A percentile compares a stretch with the other conserved stretches of the same genome.
These are phyloP conservation scores for Sarcophaga bullata DNA, from an alignment of 1,140 invertebrate species.

Conservation along the genomic window DNA sequence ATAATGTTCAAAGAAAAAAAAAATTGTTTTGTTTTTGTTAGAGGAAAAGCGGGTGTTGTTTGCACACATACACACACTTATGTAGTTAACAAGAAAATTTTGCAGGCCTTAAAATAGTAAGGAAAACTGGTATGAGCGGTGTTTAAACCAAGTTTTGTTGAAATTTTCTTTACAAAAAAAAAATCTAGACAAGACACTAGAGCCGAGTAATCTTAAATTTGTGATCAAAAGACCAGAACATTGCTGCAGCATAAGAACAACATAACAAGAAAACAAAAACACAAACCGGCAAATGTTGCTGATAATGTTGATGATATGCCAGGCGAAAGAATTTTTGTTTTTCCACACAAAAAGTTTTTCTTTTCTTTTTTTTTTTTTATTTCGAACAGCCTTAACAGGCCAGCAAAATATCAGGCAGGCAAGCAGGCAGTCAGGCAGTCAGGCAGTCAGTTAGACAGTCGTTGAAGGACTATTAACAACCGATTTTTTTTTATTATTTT, in stretches of 20 bases:
- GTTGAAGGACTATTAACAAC: neutral
- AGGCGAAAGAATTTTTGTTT: constrained; percentile 31
- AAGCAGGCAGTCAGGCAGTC: no score
- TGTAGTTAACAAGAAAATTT: constrained; percentile 9
- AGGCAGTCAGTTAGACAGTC: no score
- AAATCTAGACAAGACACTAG: neutral
- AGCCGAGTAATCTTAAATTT: constrained; percentile 6
- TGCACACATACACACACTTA: neutral
- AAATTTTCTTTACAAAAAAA: neutral
- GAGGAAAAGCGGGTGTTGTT: constrained; percentile 9
- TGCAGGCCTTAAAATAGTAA: neutral
- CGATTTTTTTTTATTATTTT: neutral
- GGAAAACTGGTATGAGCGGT: neutral
- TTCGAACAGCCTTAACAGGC: no score
- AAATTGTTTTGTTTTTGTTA: neutral
- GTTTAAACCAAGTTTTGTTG: neutral
- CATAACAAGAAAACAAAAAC: neutral
- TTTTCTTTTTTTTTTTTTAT: constrained; percentile 17
- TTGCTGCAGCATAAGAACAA: no score
- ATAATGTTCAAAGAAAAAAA: constrained; percentile 8
- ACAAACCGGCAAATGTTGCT: neutral
- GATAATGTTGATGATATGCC: constrained; percentile 27
- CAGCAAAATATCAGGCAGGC: no score
- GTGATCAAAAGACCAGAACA: constrained; percentile 35
- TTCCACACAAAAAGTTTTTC: constrained; percentile 1